Percentiles rank a stretch among this genome's conserved stretches.
These are phyloP conservation scores for Ictalurus punctatus DNA, from an alignment of 2,113 vertebrate genomes.

Conservation along the genomic window DNA sequence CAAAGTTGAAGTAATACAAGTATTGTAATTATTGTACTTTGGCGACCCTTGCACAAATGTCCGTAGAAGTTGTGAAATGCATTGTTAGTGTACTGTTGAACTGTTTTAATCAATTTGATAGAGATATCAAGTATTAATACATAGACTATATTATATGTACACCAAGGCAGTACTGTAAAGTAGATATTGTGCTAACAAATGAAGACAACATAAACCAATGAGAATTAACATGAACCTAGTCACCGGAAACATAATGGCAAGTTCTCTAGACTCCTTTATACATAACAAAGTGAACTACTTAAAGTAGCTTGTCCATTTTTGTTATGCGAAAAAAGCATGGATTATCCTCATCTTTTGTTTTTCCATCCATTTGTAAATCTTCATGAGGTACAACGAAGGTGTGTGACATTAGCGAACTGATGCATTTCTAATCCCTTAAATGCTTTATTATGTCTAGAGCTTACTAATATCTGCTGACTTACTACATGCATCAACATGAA, in stretches of 20 bases:
- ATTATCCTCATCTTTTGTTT: conserved; percentile 31
- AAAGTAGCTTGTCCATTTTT: conserved; percentile 42
- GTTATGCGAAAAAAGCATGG: conserved; percentile 32
- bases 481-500: conserved; percentile 40
- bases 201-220: conserved; percentile 45
- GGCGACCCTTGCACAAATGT: conserved; percentile 57
- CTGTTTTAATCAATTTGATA: conserved; percentile 50
- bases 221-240: conserved; percentile 46
- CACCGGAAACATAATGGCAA: conserved; percentile 20
- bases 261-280: conserved; percentile 39
- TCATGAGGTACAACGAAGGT: conserved; percentile 33
- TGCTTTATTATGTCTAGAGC: conserved; percentile 42
- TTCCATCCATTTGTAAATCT: conserved; percentile 43
- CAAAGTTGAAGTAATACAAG: conserved; percentile 28
- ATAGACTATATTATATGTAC: conserved; percentile 50
- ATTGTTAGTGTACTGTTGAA: conserved; percentile 52
- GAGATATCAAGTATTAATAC: conserved; percentile 51
- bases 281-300: conserved; percentile 41
- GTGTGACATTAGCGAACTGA: conserved; percentile 33
- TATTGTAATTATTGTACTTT: conserved; percentile 45
- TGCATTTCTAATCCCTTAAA: conserved; percentile 29
- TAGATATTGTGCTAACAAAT: conserved; percentile 56
- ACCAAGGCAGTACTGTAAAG: conserved; percentile 49
- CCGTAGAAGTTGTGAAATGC: conserved; percentile 55
- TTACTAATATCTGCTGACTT: conserved; percentile 54